A percentile compares a stretch with the other conserved stretches of the same genome.
Conservation (phyloP, 2,113 vertebrate species). For the Corvus hawaiiensis region DNA sequence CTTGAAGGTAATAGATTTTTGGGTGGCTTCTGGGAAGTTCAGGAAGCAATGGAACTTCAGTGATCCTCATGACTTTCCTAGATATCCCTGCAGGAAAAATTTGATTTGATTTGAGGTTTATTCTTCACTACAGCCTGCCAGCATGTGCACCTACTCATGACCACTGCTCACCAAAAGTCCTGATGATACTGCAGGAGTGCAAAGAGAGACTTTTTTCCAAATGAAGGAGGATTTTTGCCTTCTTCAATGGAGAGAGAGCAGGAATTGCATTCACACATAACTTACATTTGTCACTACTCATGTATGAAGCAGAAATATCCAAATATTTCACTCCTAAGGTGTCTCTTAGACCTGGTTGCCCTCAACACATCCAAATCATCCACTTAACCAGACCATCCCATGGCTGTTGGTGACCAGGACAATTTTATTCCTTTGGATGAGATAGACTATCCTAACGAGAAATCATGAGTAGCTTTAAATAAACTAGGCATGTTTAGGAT, state of each 20-base stretch:
- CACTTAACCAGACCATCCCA: background rate
- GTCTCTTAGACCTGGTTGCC: background rate
- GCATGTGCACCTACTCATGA: background rate
- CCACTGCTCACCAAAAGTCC: background rate
- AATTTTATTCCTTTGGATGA: background rate
- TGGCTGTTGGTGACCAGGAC: background rate
- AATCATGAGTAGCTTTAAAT: background rate
- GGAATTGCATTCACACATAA: background rate
- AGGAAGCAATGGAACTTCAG: background rate
- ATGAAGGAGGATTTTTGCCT: background rate
- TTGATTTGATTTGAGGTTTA: background rate
- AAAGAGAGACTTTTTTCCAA: background rate
- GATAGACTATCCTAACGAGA: background rate
- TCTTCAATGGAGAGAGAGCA: background rate
- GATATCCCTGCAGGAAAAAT: background rate
- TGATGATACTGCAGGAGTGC: background rate
- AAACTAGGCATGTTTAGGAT: background rate
- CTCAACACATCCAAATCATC: background rate
- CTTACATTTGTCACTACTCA: background rate
- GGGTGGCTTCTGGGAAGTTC: background rate
- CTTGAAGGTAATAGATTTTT: background rate
- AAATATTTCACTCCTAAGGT: background rate
- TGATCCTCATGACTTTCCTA: background rate
- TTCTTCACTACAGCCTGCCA: background rate
- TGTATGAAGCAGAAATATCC: background rate